Percentiles rank a stretch among this genome's conserved stretches.
Evolutionary conservation across 2,888 invertebrate species (phyloP).

Genomic region (Campopleginae sp.): DNA sequence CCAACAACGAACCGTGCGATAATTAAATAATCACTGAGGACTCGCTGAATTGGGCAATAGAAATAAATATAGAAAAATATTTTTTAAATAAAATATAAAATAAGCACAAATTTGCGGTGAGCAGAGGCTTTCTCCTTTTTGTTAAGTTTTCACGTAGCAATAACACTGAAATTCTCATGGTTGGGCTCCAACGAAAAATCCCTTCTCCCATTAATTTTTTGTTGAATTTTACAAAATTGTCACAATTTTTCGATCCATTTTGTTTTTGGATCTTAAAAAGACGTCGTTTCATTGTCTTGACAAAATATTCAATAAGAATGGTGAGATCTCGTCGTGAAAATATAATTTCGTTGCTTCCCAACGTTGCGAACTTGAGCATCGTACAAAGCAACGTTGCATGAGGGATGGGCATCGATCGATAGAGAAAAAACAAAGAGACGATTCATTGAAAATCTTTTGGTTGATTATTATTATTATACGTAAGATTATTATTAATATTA

Average conservation of each 20-base stretch:
- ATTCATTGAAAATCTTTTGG: neutral
- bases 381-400: neutral
- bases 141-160: neutral
- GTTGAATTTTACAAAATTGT: too few species aligned
- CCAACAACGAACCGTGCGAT: neutral
- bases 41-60: neutral
- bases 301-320: too few species aligned
- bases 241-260: too few species aligned
- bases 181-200: too few species aligned
- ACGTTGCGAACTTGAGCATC: too few species aligned
- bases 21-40: neutral
- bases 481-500: neutral
- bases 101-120: neutral
- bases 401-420: conserved; percentile 1
- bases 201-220: too few species aligned
- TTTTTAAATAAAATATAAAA: neutral
- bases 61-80: conserved; percentile 1
- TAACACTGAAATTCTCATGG: too few species aligned
- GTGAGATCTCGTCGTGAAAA: too few species aligned
- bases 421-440: neutral
- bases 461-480: neutral
- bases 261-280: too few species aligned
- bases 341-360: too few species aligned
- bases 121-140: conserved; percentile 1
- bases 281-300: too few species aligned